Percentiles rank a stretch among this genome's conserved stretches.
Evolutionary conservation across 2,797 vertebrate genomes (phyloP).

Genomic region (Macrochelys suwanniensis): DNA sequence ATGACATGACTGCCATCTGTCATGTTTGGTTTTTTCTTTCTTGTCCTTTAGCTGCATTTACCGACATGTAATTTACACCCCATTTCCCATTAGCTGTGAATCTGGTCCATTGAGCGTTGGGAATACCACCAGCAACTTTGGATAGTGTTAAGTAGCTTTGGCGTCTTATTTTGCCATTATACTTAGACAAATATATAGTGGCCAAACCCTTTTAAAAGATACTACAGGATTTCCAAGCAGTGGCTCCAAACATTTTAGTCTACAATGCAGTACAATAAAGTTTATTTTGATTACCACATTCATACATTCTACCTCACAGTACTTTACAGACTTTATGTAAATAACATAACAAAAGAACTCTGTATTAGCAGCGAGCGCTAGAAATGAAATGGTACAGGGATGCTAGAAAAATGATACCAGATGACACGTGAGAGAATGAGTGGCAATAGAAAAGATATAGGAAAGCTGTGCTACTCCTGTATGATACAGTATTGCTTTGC

Average conservation of each 20-base stretch:
- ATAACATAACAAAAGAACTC: neutral
- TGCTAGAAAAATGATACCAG: neutral
- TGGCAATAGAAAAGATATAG: constrained; percentile 43
- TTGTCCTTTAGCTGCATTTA: neutral
- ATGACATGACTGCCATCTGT: neutral
- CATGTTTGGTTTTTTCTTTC: neutral
- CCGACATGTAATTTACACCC: neutral
- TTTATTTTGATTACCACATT: neutral
- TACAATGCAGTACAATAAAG: accelerated
- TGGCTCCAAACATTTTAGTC: neutral
- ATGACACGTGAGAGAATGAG: constrained; percentile 26
- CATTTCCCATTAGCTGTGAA: neutral
- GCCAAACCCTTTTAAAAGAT: accelerated
- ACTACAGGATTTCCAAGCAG: neutral
- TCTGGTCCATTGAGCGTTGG: neutral
- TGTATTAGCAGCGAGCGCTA: neutral
- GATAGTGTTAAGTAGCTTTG: neutral
- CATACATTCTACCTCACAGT: neutral
- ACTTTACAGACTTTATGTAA: neutral
- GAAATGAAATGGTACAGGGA: constrained; percentile 19
- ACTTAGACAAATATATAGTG: neutral
- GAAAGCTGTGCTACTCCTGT: constrained; percentile 9
- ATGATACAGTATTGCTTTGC: constrained; percentile 48
- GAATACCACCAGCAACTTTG: neutral
- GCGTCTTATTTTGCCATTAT: neutral